phyloP scores from a whole-genome alignment of 2,888 invertebrate genomes.

The Agrochola lota region DNA sequence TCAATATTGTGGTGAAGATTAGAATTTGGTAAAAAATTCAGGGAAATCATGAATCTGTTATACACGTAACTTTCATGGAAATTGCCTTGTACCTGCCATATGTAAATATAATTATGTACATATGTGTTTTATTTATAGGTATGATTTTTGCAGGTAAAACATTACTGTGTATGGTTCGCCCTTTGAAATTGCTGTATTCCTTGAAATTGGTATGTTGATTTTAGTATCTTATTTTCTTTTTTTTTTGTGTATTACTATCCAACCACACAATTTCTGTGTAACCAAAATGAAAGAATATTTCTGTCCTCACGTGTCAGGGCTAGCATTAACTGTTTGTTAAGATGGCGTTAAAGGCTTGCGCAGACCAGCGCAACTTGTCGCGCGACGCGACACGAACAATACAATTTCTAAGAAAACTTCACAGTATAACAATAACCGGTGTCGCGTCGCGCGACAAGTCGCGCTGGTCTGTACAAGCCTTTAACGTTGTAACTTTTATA shows the following conservation, averaged over 20 bases:
- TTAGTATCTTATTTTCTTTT: neutral
- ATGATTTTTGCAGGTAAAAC: neutral
- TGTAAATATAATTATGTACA: neutral
- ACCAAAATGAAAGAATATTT: neutral
- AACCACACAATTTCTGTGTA: neutral
- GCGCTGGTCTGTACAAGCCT: too few relatives aligned
- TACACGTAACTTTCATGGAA: neutral
- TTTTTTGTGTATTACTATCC: neutral
- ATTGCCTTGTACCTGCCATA: neutral
- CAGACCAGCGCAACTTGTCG: too few relatives aligned
- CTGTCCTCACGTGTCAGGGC: neutral
- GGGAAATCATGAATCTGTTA: neutral
- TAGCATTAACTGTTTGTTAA: neutral
- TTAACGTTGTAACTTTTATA: neutral
- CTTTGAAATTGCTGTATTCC: neutral
- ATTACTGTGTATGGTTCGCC: neutral
- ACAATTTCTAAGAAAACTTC: too few relatives aligned
- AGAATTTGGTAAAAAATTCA: conserved; percentile 2
- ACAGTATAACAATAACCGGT: too few relatives aligned
- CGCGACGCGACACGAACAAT: too few relatives aligned
- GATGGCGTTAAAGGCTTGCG: too few relatives aligned
- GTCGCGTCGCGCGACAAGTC: too few relatives aligned
- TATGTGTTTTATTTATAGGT: neutral
- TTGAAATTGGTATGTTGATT: neutral
- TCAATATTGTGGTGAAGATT: conserved; percentile 24